Percentiles rank a stretch among this genome's conserved stretches.
Conservation (phyloP, 1,140 invertebrate species). For the Lutraria rhynchaena region DNA sequence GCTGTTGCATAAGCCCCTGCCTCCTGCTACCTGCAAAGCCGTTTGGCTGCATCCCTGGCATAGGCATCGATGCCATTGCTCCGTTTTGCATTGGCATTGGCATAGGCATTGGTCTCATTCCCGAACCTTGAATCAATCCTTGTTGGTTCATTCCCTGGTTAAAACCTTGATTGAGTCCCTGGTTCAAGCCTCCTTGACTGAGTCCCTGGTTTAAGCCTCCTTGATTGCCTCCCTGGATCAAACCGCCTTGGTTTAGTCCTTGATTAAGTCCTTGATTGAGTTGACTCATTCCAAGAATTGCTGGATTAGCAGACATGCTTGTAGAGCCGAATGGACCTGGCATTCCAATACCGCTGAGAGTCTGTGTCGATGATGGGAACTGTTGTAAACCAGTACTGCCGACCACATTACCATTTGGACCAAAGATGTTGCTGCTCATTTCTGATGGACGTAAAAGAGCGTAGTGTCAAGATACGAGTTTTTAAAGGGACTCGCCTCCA, state of each 20-base stretch:
- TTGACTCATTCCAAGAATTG: constrained; percentile 18
- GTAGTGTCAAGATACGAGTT: background rate
- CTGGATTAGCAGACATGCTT: constrained; percentile 16
- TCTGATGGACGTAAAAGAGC: constrained; percentile 44
- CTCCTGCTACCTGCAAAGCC: too few species aligned
- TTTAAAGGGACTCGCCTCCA: too few species aligned
- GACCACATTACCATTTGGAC: constrained; percentile 32
- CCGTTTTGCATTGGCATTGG: too few species aligned
- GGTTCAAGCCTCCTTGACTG: background rate
- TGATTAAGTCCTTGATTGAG: background rate
- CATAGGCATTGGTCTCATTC: too few species aligned
- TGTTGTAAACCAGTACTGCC: background rate
- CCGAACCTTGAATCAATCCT: too few species aligned
- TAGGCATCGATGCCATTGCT: too few species aligned
- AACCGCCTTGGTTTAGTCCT: constrained; percentile 15
- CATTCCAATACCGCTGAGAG: background rate
- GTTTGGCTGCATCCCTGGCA: too few species aligned
- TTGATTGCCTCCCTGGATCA: background rate
- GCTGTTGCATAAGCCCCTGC: too few species aligned
- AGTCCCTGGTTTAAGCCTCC: background rate
- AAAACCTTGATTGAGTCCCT: background rate
- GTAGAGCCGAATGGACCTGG: constrained; percentile 23
- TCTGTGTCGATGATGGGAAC: constrained; percentile 20
- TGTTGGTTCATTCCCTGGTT: too few species aligned
- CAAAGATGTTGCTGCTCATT: constrained; percentile 49